Evolutionary conservation across 2,888 invertebrate species (phyloP).

Genomic region (Junonia oenone): DNA sequence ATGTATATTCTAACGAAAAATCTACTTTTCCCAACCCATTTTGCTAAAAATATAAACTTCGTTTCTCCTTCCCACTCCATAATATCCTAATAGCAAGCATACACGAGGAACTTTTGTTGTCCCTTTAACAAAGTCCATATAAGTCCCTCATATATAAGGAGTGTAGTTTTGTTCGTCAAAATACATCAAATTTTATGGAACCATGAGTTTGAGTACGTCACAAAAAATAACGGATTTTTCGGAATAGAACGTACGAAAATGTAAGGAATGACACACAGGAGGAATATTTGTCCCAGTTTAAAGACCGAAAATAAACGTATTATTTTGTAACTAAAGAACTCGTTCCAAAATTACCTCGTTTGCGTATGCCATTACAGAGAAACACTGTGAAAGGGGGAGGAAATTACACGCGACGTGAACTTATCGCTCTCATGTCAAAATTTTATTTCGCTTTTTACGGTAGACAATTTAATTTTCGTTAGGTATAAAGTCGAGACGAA

Average conservation of each 20-base stretch:
- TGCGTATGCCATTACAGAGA: not conserved
- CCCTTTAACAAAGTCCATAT: no score
- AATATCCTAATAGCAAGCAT: no score
- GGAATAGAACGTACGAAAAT: no score
- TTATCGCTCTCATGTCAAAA: slow-evolving; percentile 51
- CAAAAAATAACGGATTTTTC: no score
- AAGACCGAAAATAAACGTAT: no score
- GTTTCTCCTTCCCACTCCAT: not conserved
- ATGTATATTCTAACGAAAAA: not conserved
- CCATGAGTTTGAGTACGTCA: no score
- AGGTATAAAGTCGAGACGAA: slow-evolving; percentile 12
- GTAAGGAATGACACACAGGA: no score
- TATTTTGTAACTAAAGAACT: not conserved
- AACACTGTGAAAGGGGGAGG: slow-evolving; percentile 20
- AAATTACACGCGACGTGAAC: slow-evolving; percentile 41
- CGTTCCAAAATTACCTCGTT: not conserved
- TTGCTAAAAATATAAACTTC: not conserved
- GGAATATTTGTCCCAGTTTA: no score
- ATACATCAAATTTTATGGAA: no score
- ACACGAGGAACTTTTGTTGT: no score
- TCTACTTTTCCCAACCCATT: not conserved
- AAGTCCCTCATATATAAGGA: no score
- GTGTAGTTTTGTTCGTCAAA: no score
- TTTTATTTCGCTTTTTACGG: slow-evolving; percentile 51
- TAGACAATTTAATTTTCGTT: slow-evolving; percentile 55